Evolutionary conservation across 2,113 vertebrate species (phyloP), one percentile per base, ranked within the genome.

Genomic region (Aplodontia rufa): DNA sequence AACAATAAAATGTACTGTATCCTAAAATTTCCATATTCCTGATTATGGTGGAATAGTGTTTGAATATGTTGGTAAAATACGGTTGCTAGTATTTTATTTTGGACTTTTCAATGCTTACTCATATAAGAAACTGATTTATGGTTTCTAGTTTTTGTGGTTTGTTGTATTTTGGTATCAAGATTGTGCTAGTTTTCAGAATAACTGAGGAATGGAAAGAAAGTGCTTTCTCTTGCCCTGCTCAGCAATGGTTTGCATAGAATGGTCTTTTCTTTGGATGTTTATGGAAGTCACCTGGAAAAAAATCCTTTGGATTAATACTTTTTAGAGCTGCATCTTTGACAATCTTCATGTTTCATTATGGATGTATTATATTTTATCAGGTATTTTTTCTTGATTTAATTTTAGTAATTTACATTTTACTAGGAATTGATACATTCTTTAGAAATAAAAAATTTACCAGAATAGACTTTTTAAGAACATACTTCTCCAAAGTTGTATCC

Each of bases 241-340:
- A 58, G 47, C 64, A 45, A 35, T 10, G 75, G 28, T 19, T 81
- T 86, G 86, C n/a, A 45, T 28, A 53, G 35, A 74, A 51, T 40
- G 47, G 30, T 30, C 11, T 92, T 78, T 68, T 86, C 86, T 90
- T 75, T 86, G 42, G 75, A 96, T 81, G 14, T 92, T 95, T 82
- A n/a, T 92, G 80, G 32, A 55, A 55, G 19, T 22, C 17, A 74
- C 14, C 22, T 20, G 62, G 66, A 24, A 37, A 45, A 76, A 45
- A 55, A 45, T 74, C 30, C 12, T 81, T 49, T 72, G 51, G 20
- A 30, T 40, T 45, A 37, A 78, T 78, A 64, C 17, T 60, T n/a
- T 90, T 79, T 68, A 10, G 8, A 92, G 7, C 37, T 86, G 40
- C 49, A 68, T 80, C 37, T 69, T 81, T 81, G 80, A 51, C 1